These are phyloP conservation scores for Caenorhabditis virilis DNA, from an alignment of 2,888 invertebrate species.

Conservation along the genomic window DNA sequence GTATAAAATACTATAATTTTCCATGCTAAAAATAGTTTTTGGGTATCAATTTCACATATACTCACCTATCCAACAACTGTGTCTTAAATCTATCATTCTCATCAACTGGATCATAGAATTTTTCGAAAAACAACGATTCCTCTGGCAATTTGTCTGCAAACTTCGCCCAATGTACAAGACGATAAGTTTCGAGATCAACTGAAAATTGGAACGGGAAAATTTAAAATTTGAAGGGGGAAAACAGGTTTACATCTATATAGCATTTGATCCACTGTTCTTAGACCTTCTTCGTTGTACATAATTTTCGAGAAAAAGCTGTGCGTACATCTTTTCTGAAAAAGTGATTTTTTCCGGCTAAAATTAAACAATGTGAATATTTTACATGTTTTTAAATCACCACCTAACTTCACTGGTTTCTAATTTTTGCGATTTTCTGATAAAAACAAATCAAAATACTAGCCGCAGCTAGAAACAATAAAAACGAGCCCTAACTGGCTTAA, in stretches of 20 bases:
- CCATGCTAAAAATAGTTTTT: conserved; percentile 8
- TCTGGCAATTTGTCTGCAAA: conserved; percentile 6
- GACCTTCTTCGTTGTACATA: conserved; percentile 15
- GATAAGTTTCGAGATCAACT: conserved; percentile 3
- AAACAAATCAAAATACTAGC: too few relatives aligned
- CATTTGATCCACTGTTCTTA: conserved; percentile 16
- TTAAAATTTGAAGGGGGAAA: too few relatives aligned
- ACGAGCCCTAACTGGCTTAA: too few relatives aligned
- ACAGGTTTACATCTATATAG: conserved; percentile 13
- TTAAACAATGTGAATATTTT: too few relatives aligned
- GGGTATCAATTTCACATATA: too few relatives aligned
- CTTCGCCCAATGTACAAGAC: conserved; percentile 1
- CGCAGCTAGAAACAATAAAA: too few relatives aligned
- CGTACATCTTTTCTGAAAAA: conserved; percentile 17
- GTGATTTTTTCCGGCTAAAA: too few relatives aligned
- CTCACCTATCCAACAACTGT: conserved; percentile 13
- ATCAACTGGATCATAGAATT: conserved; percentile 9
- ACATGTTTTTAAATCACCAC: too few relatives aligned
- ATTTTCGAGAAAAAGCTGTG: conserved; percentile 16
- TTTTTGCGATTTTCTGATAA: too few relatives aligned
- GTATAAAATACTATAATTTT: too few relatives aligned
- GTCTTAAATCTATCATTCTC: conserved; percentile 3
- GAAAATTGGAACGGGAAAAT: too few relatives aligned
- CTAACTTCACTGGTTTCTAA: too few relatives aligned
- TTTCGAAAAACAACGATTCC: neutral